Evolutionary conservation across 2,113 vertebrate genomes (phyloP), one percentile per base, ranked within the genome.

Genomic region (Tenrec ecaudatus): DNA sequence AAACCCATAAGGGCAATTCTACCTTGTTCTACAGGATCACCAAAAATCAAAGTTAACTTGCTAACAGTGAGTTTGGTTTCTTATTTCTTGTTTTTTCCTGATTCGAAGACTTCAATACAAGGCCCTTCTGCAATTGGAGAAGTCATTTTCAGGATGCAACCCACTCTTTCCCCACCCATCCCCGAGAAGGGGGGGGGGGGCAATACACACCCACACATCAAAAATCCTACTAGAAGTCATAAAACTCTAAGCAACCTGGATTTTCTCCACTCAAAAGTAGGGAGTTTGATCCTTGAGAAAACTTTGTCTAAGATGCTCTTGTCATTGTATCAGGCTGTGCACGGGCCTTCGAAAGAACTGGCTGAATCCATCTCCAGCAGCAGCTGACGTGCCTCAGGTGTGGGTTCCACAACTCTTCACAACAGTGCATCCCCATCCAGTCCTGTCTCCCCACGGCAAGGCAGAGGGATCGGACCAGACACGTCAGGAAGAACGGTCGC

Each of bases 101-200:
- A 14, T 53, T 53, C 9, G 47, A 53, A 53, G 86, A n/a, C 38
- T 62, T 38, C 16, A 69, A 17, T 1, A 47, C 1, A 17, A 17
- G 10, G 20, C 33, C 83, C 43, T 7, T 92, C 88, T 85, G 19
- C 9, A 64, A 47, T 82, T 27, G 31, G 38, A 84, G 12, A 22
- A 92, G 22, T 66, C 14, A 82, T 94, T 90, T 90, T 68, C 62
- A 93, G 29, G 91, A 60, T 31, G 8, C 6, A 31, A 75, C 25
- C 88, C 80, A 75, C n/a, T n/a, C n/a, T n/a, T n/a, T n/a, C n/a
- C n/a, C n/a, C n/a, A n/a, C n/a, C n/a, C n/a, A n/a, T n/a, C n/a
- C n/a, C n/a, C n/a, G n/a, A n/a, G n/a, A n/a, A n/a, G n/a, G n/a
- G n/a, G n/a, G n/a, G n/a, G n/a, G n/a, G n/a, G n/a, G n/a, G n/a